phyloP scores from a whole-genome alignment of 2,797 vertebrate genomes.

The Thaleichthys pacificus region DNA sequence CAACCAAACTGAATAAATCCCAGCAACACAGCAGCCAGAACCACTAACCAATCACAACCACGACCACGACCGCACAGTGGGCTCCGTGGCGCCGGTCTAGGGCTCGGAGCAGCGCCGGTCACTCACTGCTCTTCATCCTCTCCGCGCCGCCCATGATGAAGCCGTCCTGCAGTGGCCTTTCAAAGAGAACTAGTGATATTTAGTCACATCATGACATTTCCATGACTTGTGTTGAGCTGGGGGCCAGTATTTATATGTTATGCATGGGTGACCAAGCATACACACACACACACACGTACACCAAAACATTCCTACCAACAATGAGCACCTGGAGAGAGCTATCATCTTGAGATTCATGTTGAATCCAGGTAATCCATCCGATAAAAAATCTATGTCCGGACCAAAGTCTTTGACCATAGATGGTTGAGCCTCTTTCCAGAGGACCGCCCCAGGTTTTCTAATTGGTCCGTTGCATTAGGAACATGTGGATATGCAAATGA shows the following conservation, averaged over 20 bases:
- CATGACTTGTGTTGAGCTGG: conserved; percentile 32
- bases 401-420: too few species aligned
- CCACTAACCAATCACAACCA: not conserved
- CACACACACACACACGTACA: conserved; percentile 50
- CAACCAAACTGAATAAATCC: not conserved
- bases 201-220: conserved; percentile 61
- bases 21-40: too few species aligned
- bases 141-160: not conserved
- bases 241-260: conserved; percentile 64
- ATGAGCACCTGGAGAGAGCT: conserved; percentile 6
- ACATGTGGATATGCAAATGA: conserved; percentile 56
- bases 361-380: too few species aligned
- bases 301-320: conserved; percentile 33
- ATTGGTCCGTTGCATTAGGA: conserved; percentile 45
- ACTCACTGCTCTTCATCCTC: too few species aligned
- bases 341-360: too few species aligned
- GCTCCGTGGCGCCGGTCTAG: too few species aligned
- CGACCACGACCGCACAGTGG: too few species aligned
- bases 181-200: conserved; percentile 43
- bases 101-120: too few species aligned
- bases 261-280: conserved; percentile 53
- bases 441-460: conserved; percentile 35
- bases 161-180: not conserved
- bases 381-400: too few species aligned
- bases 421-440: conserved; percentile 43